Evolutionary conservation across 1,140 invertebrate species (phyloP), one percentile per base, ranked within the genome.

Genomic region (Teleopsis dalmanni): DNA sequence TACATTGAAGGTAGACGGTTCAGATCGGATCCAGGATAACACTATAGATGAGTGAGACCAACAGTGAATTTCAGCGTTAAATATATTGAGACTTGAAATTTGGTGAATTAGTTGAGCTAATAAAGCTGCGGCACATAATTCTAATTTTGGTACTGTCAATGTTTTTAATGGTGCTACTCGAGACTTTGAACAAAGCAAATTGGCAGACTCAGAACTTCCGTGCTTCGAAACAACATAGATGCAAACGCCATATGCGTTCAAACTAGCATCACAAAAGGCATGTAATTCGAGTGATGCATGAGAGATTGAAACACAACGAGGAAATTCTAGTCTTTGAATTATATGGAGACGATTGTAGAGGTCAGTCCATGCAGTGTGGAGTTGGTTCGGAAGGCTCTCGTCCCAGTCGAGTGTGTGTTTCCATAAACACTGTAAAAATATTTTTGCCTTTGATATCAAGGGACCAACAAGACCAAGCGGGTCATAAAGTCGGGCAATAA

Each of bases 251-350:
- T 72, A 75, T 4, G 62, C 71, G 0, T 31, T 44, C 45, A 62
- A 48, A 6, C 60, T 66, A 0, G 67, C 65, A 53, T 75, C 72
- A 11, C 48, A 58, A 54, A 73, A 76, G 13, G 62, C 64, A 47
- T 71, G 60, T 23, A 53, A 33, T 23, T 52, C 45, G 18, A 47
- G 23, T n/a, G 9, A 16, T 5, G 29, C 13, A 43, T 43, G 4
- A 26, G n/a, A 5, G 1, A 23, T 18, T 22, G 10, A 13, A 0
- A 48, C 47, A 34, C 9, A 41, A 18, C 47, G 26, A n/a, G 47
- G 19, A 48, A 48, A 34, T 13, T 36, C 25, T 35, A 23, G 9
- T 13, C 21, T 14, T 10, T 35, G 4, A 2, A 25, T 22, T n/a
- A 22, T 6, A 16, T 23, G 31, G 25, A 23, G 7, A n/a, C n/a